Conservation (phyloP, 1,140 invertebrate species). For the Stratiolaelaps scimitus region DNA sequence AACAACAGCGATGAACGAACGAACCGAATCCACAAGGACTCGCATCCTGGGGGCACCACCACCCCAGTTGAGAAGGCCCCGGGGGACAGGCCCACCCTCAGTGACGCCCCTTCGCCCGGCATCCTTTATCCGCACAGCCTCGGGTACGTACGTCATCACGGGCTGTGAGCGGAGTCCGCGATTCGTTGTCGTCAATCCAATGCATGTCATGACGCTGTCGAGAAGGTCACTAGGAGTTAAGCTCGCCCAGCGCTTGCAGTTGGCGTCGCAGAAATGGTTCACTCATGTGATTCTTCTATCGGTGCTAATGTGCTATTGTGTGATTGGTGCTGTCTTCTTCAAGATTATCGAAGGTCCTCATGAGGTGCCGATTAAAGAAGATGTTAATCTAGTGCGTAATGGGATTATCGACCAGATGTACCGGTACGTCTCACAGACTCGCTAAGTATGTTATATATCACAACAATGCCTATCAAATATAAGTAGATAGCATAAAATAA, state of each 20-base stretch:
- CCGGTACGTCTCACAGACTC: not conserved
- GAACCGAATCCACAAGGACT: too few species aligned
- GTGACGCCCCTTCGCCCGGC: conserved; percentile 1
- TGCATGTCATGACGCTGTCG: conserved; percentile 27
- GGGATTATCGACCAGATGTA: conserved; percentile 25
- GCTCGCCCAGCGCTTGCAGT: conserved; percentile 18
- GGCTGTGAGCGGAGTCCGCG: conserved; percentile 20
- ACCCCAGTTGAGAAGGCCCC: too few species aligned
- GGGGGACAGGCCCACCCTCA: too few species aligned
- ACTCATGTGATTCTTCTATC: conserved; percentile 27
- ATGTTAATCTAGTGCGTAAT: not conserved
- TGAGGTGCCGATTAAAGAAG: conserved; percentile 10
- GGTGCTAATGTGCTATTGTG: conserved; percentile 28
- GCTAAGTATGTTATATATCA: not conserved
- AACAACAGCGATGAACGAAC: too few species aligned
- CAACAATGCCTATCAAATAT: too few species aligned
- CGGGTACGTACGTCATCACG: conserved; percentile 25
- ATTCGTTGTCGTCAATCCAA: conserved; percentile 14
- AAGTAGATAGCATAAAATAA: too few species aligned
- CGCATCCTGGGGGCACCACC: too few species aligned
- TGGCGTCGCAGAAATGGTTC: conserved; percentile 29
- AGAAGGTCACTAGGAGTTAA: conserved; percentile 18
- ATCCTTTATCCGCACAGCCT: conserved; percentile 11
- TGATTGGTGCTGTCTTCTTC: conserved; percentile 27
- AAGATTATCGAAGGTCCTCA: conserved; percentile 29